Conservation (phyloP, 1,140 invertebrate genomes). For the Hylyphantes graminicola region DNA sequence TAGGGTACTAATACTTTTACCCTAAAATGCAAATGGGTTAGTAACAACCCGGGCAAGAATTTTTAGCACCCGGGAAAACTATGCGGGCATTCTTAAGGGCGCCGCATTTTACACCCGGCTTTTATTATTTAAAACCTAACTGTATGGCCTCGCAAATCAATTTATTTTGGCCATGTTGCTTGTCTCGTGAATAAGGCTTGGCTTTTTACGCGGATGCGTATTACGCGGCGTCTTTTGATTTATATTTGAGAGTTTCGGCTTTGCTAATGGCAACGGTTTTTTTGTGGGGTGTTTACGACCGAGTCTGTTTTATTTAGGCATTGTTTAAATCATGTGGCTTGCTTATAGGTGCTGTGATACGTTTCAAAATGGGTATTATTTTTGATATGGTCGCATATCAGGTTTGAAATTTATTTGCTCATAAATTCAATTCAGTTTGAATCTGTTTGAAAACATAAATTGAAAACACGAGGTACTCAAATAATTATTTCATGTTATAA, state of each 20-base stretch:
- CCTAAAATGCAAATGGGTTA: constrained; percentile 25
- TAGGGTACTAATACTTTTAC: constrained; percentile 14
- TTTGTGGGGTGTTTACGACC: constrained; percentile 21
- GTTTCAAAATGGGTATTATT: too few species aligned
- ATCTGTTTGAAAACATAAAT: too few species aligned
- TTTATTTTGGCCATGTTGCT: constrained; percentile 43
- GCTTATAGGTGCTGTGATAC: too few species aligned
- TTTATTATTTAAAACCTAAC: constrained; percentile 56
- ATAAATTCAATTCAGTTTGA: too few species aligned
- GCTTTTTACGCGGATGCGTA: constrained; percentile 24
- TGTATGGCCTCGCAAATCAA: constrained; percentile 44
- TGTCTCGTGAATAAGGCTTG: not conserved
- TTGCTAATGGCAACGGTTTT: constrained; percentile 36
- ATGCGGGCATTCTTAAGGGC: constrained; percentile 28
- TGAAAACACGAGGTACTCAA: too few species aligned
- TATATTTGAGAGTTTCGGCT: constrained; percentile 1
- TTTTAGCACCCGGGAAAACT: not conserved
- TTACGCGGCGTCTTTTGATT: constrained; percentile 34
- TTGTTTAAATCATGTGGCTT: constrained; percentile 32
- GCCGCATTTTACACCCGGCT: not conserved
- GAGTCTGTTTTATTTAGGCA: constrained; percentile 13
- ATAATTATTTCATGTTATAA: too few species aligned
- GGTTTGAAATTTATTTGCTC: too few species aligned
- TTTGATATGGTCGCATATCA: too few species aligned
- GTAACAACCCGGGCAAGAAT: constrained; percentile 5